Conservation (phyloP, 2,797 vertebrate species). For the Borostomias antarcticus region DNA sequence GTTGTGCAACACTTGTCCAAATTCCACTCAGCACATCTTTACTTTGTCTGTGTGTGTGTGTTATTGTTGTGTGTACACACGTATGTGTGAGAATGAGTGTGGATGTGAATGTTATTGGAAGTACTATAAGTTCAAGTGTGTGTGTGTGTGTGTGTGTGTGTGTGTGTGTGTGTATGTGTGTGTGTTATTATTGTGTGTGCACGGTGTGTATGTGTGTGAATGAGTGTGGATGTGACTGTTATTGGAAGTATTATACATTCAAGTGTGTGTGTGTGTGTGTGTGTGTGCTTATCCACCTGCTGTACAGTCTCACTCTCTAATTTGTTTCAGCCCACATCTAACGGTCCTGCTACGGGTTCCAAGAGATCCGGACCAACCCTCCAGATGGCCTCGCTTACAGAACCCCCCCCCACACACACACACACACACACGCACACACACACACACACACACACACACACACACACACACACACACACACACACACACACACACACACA, state of each 20-base stretch:
- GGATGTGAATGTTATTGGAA: too few species aligned
- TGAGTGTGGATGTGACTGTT: not conserved
- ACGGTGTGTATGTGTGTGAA: not conserved
- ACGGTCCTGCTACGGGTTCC: conserved; percentile 55
- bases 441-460: not conserved
- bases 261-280: conserved; percentile 8
- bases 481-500: too few species aligned
- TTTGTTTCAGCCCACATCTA: conserved; percentile 57
- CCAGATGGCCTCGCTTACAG: not conserved
- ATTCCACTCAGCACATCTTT: too few species aligned
- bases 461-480: not conserved
- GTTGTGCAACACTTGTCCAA: not conserved
- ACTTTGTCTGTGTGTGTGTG: too few species aligned
- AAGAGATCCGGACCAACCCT: conserved; percentile 46
- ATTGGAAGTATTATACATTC: too few species aligned
- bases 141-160: not conserved
- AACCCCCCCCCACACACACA: not conserved
- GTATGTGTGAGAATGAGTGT: not conserved
- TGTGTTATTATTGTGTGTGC: too few species aligned
- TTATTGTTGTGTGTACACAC: too few species aligned
- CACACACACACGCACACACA: not conserved
- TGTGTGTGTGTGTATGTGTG: too few species aligned
- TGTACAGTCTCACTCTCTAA: conserved; percentile 58
- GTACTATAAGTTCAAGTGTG: too few species aligned
- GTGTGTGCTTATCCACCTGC: conserved; percentile 72